A percentile compares a stretch with the other conserved stretches of the same genome.
Conservation (phyloP, 2,888 invertebrate genomes). For the Dendrolimus pini region DNA sequence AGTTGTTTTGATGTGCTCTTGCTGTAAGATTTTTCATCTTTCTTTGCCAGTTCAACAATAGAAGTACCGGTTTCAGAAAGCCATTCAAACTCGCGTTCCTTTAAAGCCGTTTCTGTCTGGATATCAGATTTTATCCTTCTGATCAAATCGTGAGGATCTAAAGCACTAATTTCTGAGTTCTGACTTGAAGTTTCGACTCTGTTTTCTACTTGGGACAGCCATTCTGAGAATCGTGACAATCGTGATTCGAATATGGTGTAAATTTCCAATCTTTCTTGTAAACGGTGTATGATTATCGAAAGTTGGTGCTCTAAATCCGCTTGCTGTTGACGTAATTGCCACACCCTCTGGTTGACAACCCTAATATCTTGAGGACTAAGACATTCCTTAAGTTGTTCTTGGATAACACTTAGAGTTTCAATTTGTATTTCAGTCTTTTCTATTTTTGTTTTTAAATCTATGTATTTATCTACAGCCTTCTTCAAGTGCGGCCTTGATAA, state of each 20-base stretch:
- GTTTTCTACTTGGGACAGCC: slow-evolving; percentile 83
- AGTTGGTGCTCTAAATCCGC: slow-evolving; percentile 88
- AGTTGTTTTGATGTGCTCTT: slow-evolving; percentile 76
- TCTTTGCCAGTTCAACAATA: slow-evolving; percentile 79
- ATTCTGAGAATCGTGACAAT: slow-evolving; percentile 79
- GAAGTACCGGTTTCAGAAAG: slow-evolving; percentile 81
- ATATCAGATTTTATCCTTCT: slow-evolving; percentile 84
- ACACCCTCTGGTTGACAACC: slow-evolving; percentile 84
- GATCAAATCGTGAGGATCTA: slow-evolving; percentile 84
- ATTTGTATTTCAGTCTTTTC: slow-evolving; percentile 78
- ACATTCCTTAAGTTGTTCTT: slow-evolving; percentile 90
- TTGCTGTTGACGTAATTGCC: slow-evolving; percentile 87
- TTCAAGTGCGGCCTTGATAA: slow-evolving; percentile 79
- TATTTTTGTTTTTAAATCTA: slow-evolving; percentile 77
- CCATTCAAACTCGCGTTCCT: slow-evolving; percentile 88
- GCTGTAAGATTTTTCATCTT: slow-evolving; percentile 74
- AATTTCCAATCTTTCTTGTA: slow-evolving; percentile 85
- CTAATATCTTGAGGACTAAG: slow-evolving; percentile 90
- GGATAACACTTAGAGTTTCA: slow-evolving; percentile 83
- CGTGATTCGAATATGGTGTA: slow-evolving; percentile 83
- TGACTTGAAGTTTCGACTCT: slow-evolving; percentile 78
- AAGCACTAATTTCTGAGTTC: slow-evolving; percentile 60
- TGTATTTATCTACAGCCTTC: slow-evolving; percentile 79
- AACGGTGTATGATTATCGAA: slow-evolving; percentile 80
- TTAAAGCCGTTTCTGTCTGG: slow-evolving; percentile 84